Evolutionary conservation across 2,113 vertebrate species (phyloP).

Genomic region (Rhinogobius similis): DNA sequence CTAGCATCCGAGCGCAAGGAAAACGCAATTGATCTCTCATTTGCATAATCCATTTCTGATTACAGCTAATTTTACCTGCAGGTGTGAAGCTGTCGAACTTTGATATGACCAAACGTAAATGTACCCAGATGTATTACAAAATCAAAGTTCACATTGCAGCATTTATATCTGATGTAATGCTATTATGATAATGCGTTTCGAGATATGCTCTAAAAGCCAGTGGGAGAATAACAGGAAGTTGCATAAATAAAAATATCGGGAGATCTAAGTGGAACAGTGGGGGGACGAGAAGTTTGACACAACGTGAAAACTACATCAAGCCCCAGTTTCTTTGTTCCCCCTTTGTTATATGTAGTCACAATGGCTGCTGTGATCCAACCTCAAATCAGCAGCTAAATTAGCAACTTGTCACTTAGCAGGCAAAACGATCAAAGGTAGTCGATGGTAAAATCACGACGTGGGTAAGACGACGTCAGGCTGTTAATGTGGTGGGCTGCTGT

Average conservation of each 20-base stretch:
- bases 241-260: slow-evolving; percentile 17
- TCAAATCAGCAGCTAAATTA: slow-evolving; percentile 50
- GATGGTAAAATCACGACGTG: slow-evolving; percentile 18
- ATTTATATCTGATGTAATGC: slow-evolving; percentile 7
- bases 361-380: slow-evolving; percentile 32
- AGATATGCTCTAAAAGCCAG: slow-evolving; percentile 2
- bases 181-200: slow-evolving; percentile 16
- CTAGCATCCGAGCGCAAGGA: slow-evolving; percentile 40
- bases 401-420: slow-evolving; percentile 49
- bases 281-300: slow-evolving; percentile 30
- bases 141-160: slow-evolving; percentile 19
- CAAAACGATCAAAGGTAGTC: slow-evolving; percentile 59
- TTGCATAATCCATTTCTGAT: slow-evolving; percentile 75
- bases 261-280: slow-evolving; percentile 32
- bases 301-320: slow-evolving; percentile 34
- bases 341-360: slow-evolving; percentile 40
- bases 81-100: slow-evolving; percentile 59
- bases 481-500: slow-evolving; percentile 72
- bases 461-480: slow-evolving; percentile 51
- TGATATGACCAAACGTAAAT: slow-evolving; percentile 59
- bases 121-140: slow-evolving; percentile 41
- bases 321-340: slow-evolving; percentile 13
- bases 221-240: slow-evolving; percentile 8
- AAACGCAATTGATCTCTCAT: slow-evolving; percentile 71
- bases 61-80: slow-evolving; percentile 59